Evolutionary conservation across 2,888 invertebrate genomes (phyloP).

Genomic region (Linnaemya tessellans): DNA sequence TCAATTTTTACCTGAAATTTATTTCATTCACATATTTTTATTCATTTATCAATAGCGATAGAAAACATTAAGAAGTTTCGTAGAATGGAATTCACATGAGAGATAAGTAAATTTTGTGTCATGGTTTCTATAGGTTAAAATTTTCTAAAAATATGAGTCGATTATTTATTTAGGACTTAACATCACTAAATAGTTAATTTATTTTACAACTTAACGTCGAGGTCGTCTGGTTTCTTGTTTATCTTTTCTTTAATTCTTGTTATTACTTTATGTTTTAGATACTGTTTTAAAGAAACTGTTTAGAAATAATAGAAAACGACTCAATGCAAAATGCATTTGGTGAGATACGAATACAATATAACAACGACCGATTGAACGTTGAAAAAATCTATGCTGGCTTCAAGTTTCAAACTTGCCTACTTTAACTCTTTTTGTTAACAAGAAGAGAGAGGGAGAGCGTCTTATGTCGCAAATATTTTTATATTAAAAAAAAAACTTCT

Average conservation of each 20-base stretch:
- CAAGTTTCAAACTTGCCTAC: not conserved
- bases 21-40: too few species aligned
- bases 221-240: conserved; percentile 80
- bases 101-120: not conserved
- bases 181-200: conserved; percentile 47
- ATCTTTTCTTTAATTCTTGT: conserved; percentile 70
- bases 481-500: not conserved
- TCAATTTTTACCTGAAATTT: too few species aligned
- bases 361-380: conserved; percentile 6
- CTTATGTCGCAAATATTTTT: not conserved
- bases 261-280: conserved; percentile 17
- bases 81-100: too few species aligned
- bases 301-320: conserved; percentile 31
- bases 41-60: too few species aligned
- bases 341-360: conserved; percentile 26
- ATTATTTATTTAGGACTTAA: conserved; percentile 20
- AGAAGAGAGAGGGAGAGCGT: not conserved
- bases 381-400: conserved; percentile 5
- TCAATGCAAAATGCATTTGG: conserved; percentile 51
- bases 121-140: not conserved
- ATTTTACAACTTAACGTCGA: conserved; percentile 75
- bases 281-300: conserved; percentile 49
- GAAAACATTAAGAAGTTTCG: too few species aligned
- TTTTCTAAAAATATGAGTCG: conserved; percentile 16
- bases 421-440: not conserved